Evolutionary conservation across 2,113 vertebrate genomes (phyloP).

Genomic region (Dendropsophus ebraccatus): DNA sequence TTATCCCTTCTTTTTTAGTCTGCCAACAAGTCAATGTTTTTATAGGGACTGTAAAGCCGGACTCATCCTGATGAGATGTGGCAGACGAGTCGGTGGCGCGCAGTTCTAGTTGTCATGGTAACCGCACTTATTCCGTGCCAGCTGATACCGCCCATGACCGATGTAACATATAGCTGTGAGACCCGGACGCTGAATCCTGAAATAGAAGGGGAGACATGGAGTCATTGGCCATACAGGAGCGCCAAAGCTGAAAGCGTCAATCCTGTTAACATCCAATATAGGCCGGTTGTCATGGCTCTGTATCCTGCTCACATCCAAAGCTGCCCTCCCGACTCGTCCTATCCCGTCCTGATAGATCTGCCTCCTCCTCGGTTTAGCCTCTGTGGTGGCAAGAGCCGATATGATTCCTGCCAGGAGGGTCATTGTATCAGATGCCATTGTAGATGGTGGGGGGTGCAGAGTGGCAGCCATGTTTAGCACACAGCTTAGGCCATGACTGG

Average conservation of each 20-base stretch:
- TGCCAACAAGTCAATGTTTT: background rate
- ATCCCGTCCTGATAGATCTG: too few relatives aligned
- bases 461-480: too few relatives aligned
- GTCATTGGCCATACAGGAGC: background rate
- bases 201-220: background rate
- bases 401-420: too few relatives aligned
- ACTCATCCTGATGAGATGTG: background rate
- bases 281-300: too few relatives aligned
- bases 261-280: too few relatives aligned
- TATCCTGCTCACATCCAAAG: too few relatives aligned
- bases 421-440: too few relatives aligned
- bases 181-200: background rate
- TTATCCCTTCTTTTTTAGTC: background rate
- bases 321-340: too few relatives aligned
- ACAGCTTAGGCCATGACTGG: background rate
- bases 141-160: background rate
- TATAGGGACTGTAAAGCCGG: background rate
- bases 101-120: constrained; percentile 15
- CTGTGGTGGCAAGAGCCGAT: too few relatives aligned
- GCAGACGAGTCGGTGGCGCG: background rate
- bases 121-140: background rate
- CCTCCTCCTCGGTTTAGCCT: too few relatives aligned
- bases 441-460: too few relatives aligned
- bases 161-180: background rate
- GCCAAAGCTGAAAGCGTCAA: too few relatives aligned